Evolutionary conservation across 2,113 vertebrate genomes (phyloP).

Genomic region (Puffinus mauretanicus): DNA sequence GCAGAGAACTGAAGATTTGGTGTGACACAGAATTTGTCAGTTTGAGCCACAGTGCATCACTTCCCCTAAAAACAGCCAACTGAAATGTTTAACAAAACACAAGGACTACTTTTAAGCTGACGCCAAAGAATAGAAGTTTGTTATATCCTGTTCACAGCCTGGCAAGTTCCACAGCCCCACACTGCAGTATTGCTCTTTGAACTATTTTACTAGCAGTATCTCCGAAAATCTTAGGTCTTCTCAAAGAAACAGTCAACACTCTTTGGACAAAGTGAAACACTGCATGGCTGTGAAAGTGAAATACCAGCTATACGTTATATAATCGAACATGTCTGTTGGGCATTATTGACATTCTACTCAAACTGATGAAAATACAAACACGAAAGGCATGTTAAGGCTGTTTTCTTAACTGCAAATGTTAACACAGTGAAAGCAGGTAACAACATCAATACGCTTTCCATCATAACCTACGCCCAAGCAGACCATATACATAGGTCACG

Average conservation of each 20-base stretch:
- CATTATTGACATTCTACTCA: background rate
- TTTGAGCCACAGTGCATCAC: background rate
- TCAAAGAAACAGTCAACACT: background rate
- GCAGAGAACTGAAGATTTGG: background rate
- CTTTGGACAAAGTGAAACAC: background rate
- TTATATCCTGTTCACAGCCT: background rate
- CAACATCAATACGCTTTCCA: background rate
- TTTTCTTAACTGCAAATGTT: background rate
- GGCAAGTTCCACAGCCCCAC: background rate
- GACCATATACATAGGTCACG: background rate
- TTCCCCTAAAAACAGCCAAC: background rate
- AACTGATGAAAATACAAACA: background rate
- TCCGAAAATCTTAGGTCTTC: background rate
- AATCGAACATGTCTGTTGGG: background rate
- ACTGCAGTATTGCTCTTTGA: background rate
- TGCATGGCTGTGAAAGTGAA: background rate
- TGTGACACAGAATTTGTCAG: background rate
- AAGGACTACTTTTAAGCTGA: background rate
- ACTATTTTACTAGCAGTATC: background rate
- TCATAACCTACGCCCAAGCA: rapidly evolving
- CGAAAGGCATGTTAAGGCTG: background rate
- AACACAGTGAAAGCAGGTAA: background rate
- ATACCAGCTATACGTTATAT: background rate
- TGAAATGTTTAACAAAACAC: background rate
- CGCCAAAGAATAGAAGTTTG: background rate